These are phyloP conservation scores for Pasiphila rectangulata DNA, from an alignment of 2,888 invertebrate species.

Conservation along the genomic window DNA sequence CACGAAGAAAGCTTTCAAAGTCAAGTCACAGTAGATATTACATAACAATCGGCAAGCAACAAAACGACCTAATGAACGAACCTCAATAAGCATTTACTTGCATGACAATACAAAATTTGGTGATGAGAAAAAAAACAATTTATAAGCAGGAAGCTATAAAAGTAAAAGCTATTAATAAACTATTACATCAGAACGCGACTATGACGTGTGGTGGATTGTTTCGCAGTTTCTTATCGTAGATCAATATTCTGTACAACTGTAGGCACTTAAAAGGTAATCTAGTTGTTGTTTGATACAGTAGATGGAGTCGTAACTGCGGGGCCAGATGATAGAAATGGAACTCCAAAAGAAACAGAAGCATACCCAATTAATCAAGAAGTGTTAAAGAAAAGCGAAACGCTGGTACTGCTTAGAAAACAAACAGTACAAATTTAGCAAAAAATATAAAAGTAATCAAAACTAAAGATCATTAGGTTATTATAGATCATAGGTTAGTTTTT, in stretches of 20 bases:
- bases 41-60: conserved; percentile 3
- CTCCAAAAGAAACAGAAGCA: too few species aligned
- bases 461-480: too few species aligned
- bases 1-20: conserved; percentile 1
- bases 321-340: conserved; percentile 8
- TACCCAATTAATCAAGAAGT: neutral
- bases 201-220: conserved; percentile 28
- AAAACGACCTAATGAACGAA: neutral
- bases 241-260: conserved; percentile 38
- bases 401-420: too few species aligned
- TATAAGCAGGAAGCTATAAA: conserved; percentile 33
- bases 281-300: conserved; percentile 26
- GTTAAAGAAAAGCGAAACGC: too few species aligned
- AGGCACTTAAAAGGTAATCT: conserved; percentile 40
- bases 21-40: conserved; percentile 5
- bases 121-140: conserved; percentile 23
- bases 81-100: conserved; percentile 19
- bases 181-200: conserved; percentile 28
- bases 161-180: conserved; percentile 34
- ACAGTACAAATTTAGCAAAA: too few species aligned
- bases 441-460: too few species aligned
- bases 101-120: conserved; percentile 20
- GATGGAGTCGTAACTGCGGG: too few species aligned
- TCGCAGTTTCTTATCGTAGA: conserved; percentile 38
- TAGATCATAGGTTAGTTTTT: too few species aligned